Percentiles rank a stretch among this genome's conserved stretches.
Conservation (phyloP, 2,797 vertebrate genomes). For the Lateolabrax maculatus region DNA sequence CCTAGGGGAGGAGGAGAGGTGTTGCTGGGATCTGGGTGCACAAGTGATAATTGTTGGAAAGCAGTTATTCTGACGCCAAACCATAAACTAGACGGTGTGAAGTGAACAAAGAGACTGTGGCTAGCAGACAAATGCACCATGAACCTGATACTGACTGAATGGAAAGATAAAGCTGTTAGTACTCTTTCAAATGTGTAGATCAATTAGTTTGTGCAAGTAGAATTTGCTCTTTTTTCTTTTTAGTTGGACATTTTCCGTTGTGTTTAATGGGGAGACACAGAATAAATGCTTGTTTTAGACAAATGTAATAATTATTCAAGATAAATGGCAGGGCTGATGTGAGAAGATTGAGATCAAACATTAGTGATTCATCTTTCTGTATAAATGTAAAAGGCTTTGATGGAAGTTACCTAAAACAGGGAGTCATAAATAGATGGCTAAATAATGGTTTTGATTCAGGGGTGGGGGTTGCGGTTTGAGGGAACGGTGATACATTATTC, state of each 20-base stretch:
- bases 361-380: constrained; percentile 39
- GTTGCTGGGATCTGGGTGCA: constrained; percentile 67
- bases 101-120: constrained; percentile 60
- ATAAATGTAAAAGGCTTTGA: constrained; percentile 46
- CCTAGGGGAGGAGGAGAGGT: constrained; percentile 72
- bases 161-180: neutral
- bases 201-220: neutral
- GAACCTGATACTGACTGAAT: constrained; percentile 32
- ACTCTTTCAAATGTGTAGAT: neutral
- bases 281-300: constrained; percentile 41
- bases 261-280: neutral
- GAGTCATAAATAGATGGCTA: constrained; percentile 47
- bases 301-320: constrained; percentile 35
- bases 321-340: constrained; percentile 32
- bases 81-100: constrained; percentile 44
- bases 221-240: neutral
- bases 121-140: constrained; percentile 27
- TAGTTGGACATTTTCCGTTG: neutral
- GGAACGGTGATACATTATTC: constrained; percentile 80
- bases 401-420: constrained; percentile 49
- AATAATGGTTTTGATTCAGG: constrained; percentile 66
- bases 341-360: constrained; percentile 35
- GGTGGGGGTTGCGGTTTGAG: constrained; percentile 43
- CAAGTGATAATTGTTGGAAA: constrained; percentile 77
- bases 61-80: constrained; percentile 60